Conservation (phyloP, 2,888 invertebrate species). For the Heliconius aoede region DNA sequence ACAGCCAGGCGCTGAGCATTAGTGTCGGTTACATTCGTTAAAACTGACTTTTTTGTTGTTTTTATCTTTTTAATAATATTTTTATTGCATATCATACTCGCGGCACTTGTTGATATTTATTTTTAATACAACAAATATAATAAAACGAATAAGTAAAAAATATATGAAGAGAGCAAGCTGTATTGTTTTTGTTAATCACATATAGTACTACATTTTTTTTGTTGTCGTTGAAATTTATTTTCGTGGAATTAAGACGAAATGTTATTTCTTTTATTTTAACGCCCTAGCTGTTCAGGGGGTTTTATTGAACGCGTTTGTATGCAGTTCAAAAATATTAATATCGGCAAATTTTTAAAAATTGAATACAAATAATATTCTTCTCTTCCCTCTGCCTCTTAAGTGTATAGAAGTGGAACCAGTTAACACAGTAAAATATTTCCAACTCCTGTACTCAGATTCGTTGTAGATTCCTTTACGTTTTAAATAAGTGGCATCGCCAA, state of each 20-base stretch:
- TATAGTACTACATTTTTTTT: no score
- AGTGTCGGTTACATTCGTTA: neutral
- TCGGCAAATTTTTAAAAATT: no score
- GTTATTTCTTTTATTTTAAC: neutral
- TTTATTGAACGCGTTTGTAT: neutral
- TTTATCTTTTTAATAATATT: neutral
- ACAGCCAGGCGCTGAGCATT: neutral
- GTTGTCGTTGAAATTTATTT: neutral
- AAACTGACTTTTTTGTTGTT: neutral
- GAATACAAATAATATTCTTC: neutral
- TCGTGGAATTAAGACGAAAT: neutral
- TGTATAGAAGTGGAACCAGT: neutral
- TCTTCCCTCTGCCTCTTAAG: no score
- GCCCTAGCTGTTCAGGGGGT: neutral
- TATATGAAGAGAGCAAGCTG: no score
- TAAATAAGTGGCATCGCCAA: neutral
- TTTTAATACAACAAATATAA: no score
- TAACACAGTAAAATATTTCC: neutral
- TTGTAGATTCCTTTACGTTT: neutral
- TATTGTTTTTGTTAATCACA: no score
- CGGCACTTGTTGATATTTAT: no score
- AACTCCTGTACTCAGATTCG: constrained; percentile 1
- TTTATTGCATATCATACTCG: no score
- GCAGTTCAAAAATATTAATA: neutral
- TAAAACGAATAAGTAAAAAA: no score